phyloP scores from a whole-genome alignment of 1,140 invertebrate genomes.

The Semibalanus balanoides region DNA sequence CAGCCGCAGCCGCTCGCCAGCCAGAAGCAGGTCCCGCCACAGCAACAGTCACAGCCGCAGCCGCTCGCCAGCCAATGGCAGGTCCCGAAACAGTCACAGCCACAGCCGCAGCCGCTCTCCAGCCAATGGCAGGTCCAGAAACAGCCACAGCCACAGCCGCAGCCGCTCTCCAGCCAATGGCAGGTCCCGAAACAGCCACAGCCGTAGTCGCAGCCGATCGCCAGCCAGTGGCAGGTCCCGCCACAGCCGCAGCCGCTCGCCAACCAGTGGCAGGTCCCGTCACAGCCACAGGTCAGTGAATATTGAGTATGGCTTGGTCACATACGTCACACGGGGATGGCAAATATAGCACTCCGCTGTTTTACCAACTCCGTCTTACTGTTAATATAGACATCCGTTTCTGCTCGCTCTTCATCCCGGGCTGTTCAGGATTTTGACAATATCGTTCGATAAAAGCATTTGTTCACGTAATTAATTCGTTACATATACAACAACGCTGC shows the following conservation, averaged over 20 bases:
- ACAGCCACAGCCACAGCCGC: slow-evolving; percentile 4
- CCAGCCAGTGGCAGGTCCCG: neutral
- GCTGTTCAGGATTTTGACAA: no score
- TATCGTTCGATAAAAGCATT: no score
- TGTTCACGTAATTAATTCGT: no score
- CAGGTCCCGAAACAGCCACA: slow-evolving; percentile 15
- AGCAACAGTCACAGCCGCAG: slow-evolving; percentile 8
- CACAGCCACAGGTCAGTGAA: neutral
- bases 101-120: neutral
- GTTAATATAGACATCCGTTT: no score
- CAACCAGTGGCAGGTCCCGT: neutral
- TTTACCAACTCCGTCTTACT: no score
- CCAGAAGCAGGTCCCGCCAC: no score
- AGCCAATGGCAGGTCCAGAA: no score
- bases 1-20: slow-evolving; percentile 11
- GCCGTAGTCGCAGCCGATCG: slow-evolving; percentile 20
- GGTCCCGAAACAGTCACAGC: neutral
- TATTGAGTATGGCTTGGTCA: no score
- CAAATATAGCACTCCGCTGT: no score
- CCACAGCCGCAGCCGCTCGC: neutral
- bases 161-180: slow-evolving; percentile 4
- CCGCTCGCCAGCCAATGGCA: neutral
- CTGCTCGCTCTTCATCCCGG: no score
- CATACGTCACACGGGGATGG: no score
- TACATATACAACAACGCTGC: no score